Percentiles rank a stretch among this genome's conserved stretches.
phyloP scores from a whole-genome alignment of 2,888 invertebrate species.

The Nomada lathburiana region DNA sequence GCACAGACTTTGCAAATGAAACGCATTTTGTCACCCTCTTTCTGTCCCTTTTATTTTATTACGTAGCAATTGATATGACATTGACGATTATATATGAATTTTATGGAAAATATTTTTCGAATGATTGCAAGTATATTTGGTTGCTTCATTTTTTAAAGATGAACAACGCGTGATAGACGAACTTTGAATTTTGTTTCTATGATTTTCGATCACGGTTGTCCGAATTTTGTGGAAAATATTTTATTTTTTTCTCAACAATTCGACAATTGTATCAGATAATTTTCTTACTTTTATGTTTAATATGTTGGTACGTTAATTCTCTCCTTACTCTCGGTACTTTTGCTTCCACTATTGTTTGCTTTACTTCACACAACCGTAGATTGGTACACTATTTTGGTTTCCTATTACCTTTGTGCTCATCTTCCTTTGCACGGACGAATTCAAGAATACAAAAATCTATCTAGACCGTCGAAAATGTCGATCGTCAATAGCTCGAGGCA shows the following conservation, averaged over 20 bases:
- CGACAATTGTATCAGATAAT: too few species aligned
- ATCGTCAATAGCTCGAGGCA: too few species aligned
- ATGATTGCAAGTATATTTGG: neutral
- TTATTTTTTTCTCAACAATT: neutral
- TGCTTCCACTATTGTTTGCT: slow-evolving; percentile 49
- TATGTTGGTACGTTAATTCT: neutral
- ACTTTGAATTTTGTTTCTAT: slow-evolving; percentile 39
- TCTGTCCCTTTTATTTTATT: neutral
- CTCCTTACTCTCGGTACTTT: neutral
- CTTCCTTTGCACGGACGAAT: slow-evolving; percentile 45
- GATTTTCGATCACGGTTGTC: slow-evolving; percentile 21
- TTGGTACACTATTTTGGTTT: slow-evolving; percentile 38
- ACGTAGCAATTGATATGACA: neutral
- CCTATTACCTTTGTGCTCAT: slow-evolving; percentile 36
- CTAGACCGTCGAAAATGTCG: too few species aligned
- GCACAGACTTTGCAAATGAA: neutral
- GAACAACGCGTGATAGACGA: neutral
- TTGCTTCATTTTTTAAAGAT: neutral
- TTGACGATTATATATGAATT: neutral
- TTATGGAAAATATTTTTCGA: neutral
- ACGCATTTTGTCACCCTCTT: neutral
- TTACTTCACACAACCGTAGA: slow-evolving; percentile 36
- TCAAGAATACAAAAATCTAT: slow-evolving; percentile 7
- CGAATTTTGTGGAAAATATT: neutral
- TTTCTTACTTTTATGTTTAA: neutral